Conservation (phyloP, 92 coral and sea anemone species). For the Zoanthus gigantus region DNA sequence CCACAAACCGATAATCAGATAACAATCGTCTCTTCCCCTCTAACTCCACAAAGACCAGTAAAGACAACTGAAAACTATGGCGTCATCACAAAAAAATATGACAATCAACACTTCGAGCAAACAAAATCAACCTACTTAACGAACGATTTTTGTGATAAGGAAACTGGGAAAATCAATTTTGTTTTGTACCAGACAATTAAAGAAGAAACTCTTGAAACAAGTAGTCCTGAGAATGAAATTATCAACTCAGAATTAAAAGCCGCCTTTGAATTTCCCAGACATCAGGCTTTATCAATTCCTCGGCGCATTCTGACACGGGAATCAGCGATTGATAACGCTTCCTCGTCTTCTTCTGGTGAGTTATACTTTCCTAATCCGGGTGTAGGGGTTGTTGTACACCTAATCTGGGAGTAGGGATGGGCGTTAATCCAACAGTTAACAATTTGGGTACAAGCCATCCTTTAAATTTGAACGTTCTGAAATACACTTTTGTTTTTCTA, state of each 20-base stretch:
- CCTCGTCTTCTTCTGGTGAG: slow-evolving; percentile 39
- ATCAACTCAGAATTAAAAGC: neutral
- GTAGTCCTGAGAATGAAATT: neutral
- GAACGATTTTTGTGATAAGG: slow-evolving; percentile 7
- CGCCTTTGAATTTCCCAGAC: neutral
- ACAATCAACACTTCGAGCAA: neutral
- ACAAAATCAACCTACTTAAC: slow-evolving; percentile 1
- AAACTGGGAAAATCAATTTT: neutral
- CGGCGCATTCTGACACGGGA: slow-evolving; percentile 64
- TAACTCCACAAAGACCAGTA: neutral
- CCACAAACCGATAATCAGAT: slow-evolving; percentile 71
- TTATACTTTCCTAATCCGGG: neutral
- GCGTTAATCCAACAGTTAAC: too few species aligned
- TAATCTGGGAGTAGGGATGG: too few species aligned
- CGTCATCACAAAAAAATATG: neutral
- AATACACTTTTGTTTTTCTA: too few species aligned
- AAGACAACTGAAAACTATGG: neutral
- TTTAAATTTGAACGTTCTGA: too few species aligned
- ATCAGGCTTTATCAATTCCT: slow-evolving; percentile 40
- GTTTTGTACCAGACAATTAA: slow-evolving; percentile 3
- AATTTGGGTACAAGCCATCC: too few species aligned
- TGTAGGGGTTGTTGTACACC: too few species aligned
- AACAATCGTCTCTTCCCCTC: slow-evolving; percentile 43
- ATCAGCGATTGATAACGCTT: slow-evolving; percentile 70
- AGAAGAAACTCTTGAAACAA: neutral